Conservation (phyloP, 2,888 invertebrate genomes). For the Calliphora vomitoria region DNA sequence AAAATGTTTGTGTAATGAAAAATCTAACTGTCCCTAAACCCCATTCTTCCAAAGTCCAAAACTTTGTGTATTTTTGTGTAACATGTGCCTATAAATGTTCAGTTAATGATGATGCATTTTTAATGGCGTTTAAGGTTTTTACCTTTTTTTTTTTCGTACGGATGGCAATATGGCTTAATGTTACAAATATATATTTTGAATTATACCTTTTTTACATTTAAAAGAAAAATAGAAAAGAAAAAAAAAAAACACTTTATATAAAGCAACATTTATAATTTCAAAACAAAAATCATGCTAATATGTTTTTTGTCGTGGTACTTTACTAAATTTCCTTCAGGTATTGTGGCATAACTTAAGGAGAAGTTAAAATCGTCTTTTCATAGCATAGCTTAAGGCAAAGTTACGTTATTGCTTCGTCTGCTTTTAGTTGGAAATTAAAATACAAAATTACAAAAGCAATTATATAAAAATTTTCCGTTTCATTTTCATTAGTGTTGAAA, state of each 20-base stretch:
- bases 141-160: constrained; percentile 24
- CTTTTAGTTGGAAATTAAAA: background rate
- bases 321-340: background rate
- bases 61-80: constrained; percentile 39
- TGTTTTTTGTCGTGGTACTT: background rate
- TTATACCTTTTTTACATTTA: constrained; percentile 1
- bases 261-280: constrained; percentile 18
- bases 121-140: constrained; percentile 57
- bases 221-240: background rate
- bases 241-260: background rate
- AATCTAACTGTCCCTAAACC: constrained; percentile 26
- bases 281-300: constrained; percentile 14
- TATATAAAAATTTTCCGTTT: constrained; percentile 19
- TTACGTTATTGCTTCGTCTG: background rate
- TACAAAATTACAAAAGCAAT: constrained; percentile 16
- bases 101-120: constrained; percentile 73
- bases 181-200: constrained; percentile 13
- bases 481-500: constrained; percentile 28
- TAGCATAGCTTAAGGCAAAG: constrained; percentile 40
- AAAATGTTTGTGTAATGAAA: constrained; percentile 42
- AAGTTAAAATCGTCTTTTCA: constrained; percentile 33
- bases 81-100: constrained; percentile 53
- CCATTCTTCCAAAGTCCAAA: background rate
- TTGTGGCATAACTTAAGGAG: constrained; percentile 18
- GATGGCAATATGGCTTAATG: background rate